Evolutionary conservation across 2,888 invertebrate species (phyloP).

Genomic region (Lepidocyrtinus sp.): DNA sequence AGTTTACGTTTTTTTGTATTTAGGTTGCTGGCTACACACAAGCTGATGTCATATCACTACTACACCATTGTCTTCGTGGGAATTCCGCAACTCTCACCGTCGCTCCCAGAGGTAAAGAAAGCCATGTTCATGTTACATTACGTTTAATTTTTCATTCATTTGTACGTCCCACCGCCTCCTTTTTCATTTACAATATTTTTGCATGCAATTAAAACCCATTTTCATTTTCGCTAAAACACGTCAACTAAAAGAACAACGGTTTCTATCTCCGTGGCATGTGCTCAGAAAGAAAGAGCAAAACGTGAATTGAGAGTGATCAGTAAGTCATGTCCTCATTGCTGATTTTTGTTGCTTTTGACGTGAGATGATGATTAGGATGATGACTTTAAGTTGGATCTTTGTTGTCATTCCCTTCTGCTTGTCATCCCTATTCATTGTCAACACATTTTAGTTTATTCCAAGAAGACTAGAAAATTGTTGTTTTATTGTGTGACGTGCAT

Average conservation of each 20-base stretch:
- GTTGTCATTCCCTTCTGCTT: neutral
- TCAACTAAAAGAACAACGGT: neutral
- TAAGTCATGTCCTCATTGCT: neutral
- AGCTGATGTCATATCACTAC: slow-evolving; percentile 75
- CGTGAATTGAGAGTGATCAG: neutral
- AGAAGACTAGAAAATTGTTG: neutral
- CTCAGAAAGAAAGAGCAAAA: neutral
- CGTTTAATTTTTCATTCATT: slow-evolving; percentile 15
- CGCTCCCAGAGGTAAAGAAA: slow-evolving; percentile 74
- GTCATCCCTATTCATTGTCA: neutral
- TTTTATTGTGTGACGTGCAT: slow-evolving; percentile 1
- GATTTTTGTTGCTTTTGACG: too few species aligned
- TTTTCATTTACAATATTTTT: slow-evolving; percentile 4
- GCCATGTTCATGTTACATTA: neutral
- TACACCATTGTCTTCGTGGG: slow-evolving; percentile 75
- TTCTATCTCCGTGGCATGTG: neutral
- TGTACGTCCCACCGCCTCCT: neutral
- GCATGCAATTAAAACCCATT: neutral
- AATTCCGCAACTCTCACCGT: slow-evolving; percentile 75
- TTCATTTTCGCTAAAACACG: neutral
- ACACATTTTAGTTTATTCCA: neutral
- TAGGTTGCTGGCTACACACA: slow-evolving; percentile 76
- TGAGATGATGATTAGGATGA: too few species aligned
- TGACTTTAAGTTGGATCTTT: too few species aligned
- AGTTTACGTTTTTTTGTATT: neutral